A percentile compares a stretch with the other conserved stretches of the same genome.
Conservation (phyloP, 1,140 invertebrate genomes). For the Bradynema listronoti region DNA sequence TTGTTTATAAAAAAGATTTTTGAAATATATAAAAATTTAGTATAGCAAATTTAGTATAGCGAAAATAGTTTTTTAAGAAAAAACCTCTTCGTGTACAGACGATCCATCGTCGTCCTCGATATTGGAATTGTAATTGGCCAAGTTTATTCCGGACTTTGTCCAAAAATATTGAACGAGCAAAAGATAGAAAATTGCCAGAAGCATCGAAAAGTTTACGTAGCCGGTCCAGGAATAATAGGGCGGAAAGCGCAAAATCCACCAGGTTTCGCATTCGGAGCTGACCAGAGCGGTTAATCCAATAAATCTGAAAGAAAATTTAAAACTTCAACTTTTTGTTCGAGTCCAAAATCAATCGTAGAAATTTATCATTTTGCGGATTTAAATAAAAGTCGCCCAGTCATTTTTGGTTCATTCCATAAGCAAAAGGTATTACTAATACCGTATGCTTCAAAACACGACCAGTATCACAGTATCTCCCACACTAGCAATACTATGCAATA, state of each 20-base stretch:
- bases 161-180: slow-evolving; percentile 48
- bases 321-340: too few relatives aligned
- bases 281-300: slow-evolving; percentile 41
- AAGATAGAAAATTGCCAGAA: slow-evolving; percentile 35
- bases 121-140: not conserved
- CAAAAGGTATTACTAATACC: too few relatives aligned
- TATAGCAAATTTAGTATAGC: not conserved
- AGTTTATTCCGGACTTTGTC: slow-evolving; percentile 44
- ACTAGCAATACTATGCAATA: too few relatives aligned
- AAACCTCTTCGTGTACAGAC: slow-evolving; percentile 53
- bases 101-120: slow-evolving; percentile 37
- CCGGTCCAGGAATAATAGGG: slow-evolving; percentile 33
- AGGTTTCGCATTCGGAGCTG: slow-evolving; percentile 30
- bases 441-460: too few relatives aligned
- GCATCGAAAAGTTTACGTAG: slow-evolving; percentile 40
- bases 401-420: too few relatives aligned
- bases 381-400: too few relatives aligned
- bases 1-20: too few relatives aligned
- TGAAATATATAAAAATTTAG: slow-evolving; percentile 12
- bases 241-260: slow-evolving; percentile 35
- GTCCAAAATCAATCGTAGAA: too few relatives aligned
- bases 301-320: slow-evolving; percentile 35
- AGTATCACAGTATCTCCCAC: too few relatives aligned
- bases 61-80: slow-evolving; percentile 17
- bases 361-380: too few relatives aligned